These are phyloP conservation scores for Conus canariensis DNA, from an alignment of 2,888 invertebrate species.

Conservation along the genomic window DNA sequence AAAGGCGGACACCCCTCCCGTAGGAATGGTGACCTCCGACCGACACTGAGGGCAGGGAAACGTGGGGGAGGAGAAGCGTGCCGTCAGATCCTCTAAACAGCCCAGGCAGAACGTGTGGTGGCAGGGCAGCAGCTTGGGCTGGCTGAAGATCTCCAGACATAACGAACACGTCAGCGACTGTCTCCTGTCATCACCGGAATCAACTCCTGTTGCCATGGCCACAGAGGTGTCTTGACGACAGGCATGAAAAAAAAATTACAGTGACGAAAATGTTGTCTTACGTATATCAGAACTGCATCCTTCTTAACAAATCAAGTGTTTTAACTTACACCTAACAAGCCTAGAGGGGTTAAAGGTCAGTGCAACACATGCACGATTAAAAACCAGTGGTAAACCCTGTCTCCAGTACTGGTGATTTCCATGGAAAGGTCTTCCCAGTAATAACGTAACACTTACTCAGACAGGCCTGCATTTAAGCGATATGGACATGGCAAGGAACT, in stretches of 20 bases:
- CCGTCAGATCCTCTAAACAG: neutral
- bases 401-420: too few relatives aligned
- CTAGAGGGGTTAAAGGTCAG: too few relatives aligned
- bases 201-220: neutral
- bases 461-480: too few relatives aligned
- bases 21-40: neutral
- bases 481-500: too few relatives aligned
- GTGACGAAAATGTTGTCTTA: too few relatives aligned
- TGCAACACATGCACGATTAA: too few relatives aligned
- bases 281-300: neutral
- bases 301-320: too few relatives aligned
- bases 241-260: neutral
- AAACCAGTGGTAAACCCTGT: too few relatives aligned
- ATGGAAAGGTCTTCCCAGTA: too few relatives aligned
- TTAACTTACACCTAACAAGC: too few relatives aligned
- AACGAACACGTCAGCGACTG: neutral
- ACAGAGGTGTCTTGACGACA: neutral
- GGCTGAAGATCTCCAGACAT: neutral
- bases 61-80: neutral
- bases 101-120: conserved; percentile 12
- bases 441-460: too few relatives aligned
- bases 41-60: conserved; percentile 10
- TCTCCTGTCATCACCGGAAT: neutral
- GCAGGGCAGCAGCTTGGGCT: conserved; percentile 24
- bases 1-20: neutral